phyloP scores from a whole-genome alignment of 2,797 vertebrate species.

The Leptodactylus fallax region DNA sequence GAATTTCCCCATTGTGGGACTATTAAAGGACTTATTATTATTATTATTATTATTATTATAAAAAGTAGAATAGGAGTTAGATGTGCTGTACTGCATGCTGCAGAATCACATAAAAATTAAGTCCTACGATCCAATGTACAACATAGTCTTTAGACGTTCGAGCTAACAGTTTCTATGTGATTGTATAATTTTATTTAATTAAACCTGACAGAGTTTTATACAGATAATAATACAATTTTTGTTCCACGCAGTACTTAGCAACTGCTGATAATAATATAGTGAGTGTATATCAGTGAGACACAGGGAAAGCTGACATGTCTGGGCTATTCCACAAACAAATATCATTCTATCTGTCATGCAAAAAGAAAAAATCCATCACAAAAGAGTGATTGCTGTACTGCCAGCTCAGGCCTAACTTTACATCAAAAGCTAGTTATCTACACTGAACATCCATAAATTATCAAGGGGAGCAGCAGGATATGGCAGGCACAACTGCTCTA shows the following conservation, averaged over 20 bases:
- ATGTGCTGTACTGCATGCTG: too few species aligned
- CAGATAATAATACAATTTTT: background rate
- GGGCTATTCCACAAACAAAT: background rate
- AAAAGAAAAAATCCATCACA: slow-evolving; percentile 16
- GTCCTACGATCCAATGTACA: too few species aligned
- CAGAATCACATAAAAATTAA: too few species aligned
- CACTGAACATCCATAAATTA: slow-evolving; percentile 7
- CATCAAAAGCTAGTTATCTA: slow-evolving; percentile 23
- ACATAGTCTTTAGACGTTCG: too few species aligned
- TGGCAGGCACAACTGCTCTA: background rate
- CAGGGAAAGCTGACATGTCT: background rate
- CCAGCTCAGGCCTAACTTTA: background rate
- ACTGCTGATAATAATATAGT: background rate
- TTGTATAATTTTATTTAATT: background rate
- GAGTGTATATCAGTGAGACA: background rate
- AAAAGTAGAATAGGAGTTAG: too few species aligned
- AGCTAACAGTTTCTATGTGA: background rate
- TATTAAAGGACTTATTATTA: too few species aligned
- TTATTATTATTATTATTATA: too few species aligned
- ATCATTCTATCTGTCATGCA: background rate
- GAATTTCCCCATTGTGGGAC: too few species aligned
- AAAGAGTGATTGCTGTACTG: background rate
- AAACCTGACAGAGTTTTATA: background rate
- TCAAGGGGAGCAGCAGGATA: background rate
- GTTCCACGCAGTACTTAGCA: background rate